These are phyloP conservation scores for Gambusia affinis DNA, from an alignment of 2,113 vertebrate genomes.

Conservation along the genomic window DNA sequence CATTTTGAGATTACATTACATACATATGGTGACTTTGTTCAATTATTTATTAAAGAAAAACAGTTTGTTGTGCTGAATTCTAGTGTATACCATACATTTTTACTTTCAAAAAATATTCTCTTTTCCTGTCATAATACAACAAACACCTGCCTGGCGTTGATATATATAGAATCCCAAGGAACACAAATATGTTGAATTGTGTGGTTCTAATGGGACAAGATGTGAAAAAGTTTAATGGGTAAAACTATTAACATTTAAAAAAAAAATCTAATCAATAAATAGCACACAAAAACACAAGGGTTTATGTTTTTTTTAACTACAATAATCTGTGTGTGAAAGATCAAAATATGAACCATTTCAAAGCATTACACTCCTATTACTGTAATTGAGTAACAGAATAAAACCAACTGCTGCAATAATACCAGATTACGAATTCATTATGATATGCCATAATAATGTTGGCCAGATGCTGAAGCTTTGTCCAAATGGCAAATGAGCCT, in stretches of 20 bases:
- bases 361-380: conserved; percentile 68
- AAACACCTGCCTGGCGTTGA: background rate
- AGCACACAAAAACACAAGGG: background rate
- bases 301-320: background rate
- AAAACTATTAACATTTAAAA: background rate
- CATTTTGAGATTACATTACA: no score
- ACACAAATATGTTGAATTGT: background rate
- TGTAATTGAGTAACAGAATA: conserved; percentile 76
- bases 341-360: conserved; percentile 54
- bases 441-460: conserved; percentile 70
- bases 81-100: background rate
- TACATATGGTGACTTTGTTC: background rate
- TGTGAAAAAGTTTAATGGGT: background rate
- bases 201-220: background rate
- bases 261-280: background rate
- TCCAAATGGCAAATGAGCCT: conserved; percentile 52
- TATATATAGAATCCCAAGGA: background rate
- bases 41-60: background rate
- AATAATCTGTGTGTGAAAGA: conserved; percentile 37
- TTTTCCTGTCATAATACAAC: background rate
- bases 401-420: conserved; percentile 73
- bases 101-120: background rate
- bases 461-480: conserved; percentile 74
- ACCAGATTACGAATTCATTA: conserved; percentile 77
- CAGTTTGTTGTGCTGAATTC: background rate